Evolutionary conservation across 2,888 invertebrate genomes (phyloP).

Genomic region (Hypselothyrea guttata): DNA sequence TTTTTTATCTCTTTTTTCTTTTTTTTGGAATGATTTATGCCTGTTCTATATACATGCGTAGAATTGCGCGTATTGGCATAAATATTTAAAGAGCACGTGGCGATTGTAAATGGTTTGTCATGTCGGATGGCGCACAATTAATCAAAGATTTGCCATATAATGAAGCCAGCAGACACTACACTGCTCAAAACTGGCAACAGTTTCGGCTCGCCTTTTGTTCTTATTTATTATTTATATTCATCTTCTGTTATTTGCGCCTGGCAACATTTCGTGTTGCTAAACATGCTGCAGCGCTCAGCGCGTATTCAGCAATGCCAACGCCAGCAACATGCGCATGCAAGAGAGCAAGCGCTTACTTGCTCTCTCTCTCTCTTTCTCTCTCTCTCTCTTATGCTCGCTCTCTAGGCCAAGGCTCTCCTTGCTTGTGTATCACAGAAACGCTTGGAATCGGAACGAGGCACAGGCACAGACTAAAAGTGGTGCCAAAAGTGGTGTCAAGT

Average conservation of each 20-base stretch:
- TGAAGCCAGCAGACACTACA: conserved; percentile 16
- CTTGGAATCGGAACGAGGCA: no score
- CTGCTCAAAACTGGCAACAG: not conserved
- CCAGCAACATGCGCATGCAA: not conserved
- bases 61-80: conserved; percentile 30
- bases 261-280: conserved; percentile 33
- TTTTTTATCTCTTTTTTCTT: no score
- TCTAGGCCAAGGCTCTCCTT: no score
- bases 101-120: conserved; percentile 74
- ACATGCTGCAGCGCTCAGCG: conserved; percentile 24
- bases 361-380: conserved; percentile 1
- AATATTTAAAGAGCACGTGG: conserved; percentile 76
- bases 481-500: no score
- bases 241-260: no score
- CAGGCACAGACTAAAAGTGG: no score
- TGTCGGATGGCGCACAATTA: conserved; percentile 68
- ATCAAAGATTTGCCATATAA: conserved; percentile 69
- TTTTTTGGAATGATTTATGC: conserved; percentile 59
- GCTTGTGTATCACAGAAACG: no score
- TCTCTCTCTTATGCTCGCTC: no score
- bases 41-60: not conserved
- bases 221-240: not conserved
- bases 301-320: no score
- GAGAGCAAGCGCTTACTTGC: no score
- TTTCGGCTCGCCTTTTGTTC: no score